Conservation (phyloP, 1,140 invertebrate species). For the honey bee (Apis mellifera) region DNA sequence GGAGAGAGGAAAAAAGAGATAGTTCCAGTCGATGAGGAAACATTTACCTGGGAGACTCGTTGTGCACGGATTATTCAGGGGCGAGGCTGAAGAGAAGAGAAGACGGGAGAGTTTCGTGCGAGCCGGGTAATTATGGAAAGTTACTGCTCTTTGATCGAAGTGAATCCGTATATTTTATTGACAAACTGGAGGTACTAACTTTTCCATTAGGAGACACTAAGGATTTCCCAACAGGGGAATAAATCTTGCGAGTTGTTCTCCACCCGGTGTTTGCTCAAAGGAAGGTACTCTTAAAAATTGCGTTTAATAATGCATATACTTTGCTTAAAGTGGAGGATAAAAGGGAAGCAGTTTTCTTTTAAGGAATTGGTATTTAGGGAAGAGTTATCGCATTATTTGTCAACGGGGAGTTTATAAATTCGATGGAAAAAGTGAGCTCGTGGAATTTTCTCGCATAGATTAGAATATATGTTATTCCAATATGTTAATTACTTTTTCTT, state of each 20-base stretch:
- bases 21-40: conserved; percentile 4
- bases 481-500: too few species aligned
- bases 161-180: conserved; percentile 16
- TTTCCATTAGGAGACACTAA: conserved; percentile 29
- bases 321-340: background rate
- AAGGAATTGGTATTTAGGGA: background rate
- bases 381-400: background rate
- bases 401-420: background rate
- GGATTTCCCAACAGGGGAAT: conserved; percentile 9
- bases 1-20: background rate
- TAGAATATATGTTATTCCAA: too few species aligned
- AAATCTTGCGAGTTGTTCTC: background rate
- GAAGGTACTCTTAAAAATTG: conserved; percentile 22
- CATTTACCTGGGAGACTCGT: background rate
- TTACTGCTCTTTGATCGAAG: conserved; percentile 11
- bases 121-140: conserved; percentile 24
- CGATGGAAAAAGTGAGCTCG: too few species aligned
- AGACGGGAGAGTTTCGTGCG: background rate
- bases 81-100: too few species aligned
- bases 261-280: background rate
- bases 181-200: conserved; percentile 2
- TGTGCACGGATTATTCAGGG: background rate
- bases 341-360: too few species aligned
- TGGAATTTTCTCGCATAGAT: too few species aligned
- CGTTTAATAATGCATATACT: conserved; percentile 1